phyloP scores from a whole-genome alignment of 2,888 invertebrate genomes.

The Oithona nana region DNA sequence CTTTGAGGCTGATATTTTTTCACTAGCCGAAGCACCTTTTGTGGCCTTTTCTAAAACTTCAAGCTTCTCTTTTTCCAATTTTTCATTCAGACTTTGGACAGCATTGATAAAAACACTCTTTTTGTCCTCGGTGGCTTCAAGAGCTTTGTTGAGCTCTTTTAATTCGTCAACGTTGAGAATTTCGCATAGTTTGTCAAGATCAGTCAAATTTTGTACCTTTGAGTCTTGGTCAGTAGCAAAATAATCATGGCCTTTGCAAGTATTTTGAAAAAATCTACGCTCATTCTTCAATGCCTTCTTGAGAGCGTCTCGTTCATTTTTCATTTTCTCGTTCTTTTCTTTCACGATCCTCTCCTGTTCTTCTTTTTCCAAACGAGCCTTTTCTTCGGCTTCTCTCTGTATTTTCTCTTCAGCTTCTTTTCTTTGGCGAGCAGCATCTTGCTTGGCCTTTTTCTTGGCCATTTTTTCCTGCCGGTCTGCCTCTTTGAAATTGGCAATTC shows the following conservation, averaged over 20 bases:
- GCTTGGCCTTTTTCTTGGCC: constrained; percentile 66
- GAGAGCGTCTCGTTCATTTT: constrained; percentile 62
- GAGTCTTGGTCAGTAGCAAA: constrained; percentile 51
- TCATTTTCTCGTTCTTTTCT: constrained; percentile 55
- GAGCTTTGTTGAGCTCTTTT: constrained; percentile 50
- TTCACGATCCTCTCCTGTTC: constrained; percentile 57
- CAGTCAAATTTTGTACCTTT: constrained; percentile 61
- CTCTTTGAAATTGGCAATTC: constrained; percentile 70
- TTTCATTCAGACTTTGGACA: constrained; percentile 38
- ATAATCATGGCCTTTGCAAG: constrained; percentile 59
- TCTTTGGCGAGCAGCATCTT: constrained; percentile 30
- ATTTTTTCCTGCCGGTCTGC: constrained; percentile 78
- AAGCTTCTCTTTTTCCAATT: constrained; percentile 51
- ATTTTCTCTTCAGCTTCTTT: constrained; percentile 41
- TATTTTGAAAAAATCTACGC: constrained; percentile 36
- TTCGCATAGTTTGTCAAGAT: constrained; percentile 80
- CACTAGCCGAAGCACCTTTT: constrained; percentile 30
- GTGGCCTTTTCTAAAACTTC: constrained; percentile 25
- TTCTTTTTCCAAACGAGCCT: constrained; percentile 43
- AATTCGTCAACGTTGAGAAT: constrained; percentile 36
- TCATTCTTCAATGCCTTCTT: constrained; percentile 75
- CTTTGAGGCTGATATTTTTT: constrained; percentile 30
- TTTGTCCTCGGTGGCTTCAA: constrained; percentile 31
- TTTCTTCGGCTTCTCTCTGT: constrained; percentile 43
- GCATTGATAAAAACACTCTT: background rate